A percentile compares a stretch with the other conserved stretches of the same genome.
Evolutionary conservation across 2,113 vertebrate species (phyloP).

Genomic region (Girardinichthys multiradiatus): DNA sequence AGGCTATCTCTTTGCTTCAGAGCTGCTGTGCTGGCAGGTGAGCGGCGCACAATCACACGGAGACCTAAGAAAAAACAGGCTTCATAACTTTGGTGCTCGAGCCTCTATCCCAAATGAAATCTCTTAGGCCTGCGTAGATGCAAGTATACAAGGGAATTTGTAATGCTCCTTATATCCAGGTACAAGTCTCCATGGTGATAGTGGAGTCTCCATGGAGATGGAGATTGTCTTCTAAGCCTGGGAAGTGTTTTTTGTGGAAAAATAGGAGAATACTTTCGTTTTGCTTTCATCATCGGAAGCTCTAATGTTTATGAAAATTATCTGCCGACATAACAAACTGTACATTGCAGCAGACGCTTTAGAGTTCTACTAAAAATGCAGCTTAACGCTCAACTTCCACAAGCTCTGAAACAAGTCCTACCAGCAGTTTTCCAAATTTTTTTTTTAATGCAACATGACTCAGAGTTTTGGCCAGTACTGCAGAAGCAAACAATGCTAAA

Average conservation of each 20-base stretch:
- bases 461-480: conserved; percentile 9
- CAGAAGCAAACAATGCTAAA: conserved; percentile 6
- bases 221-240: conserved; percentile 27
- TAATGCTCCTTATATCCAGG: conserved; percentile 28
- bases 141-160: conserved; percentile 46
- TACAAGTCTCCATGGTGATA: conserved; percentile 43
- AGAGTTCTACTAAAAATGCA: background rate
- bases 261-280: conserved; percentile 18
- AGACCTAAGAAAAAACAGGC: conserved; percentile 63
- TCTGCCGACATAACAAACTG: background rate
- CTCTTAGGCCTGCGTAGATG: conserved; percentile 45
- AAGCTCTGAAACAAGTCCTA: conserved; percentile 14
- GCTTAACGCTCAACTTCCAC: conserved; percentile 23
- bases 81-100: conserved; percentile 55
- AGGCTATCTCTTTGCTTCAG: conserved; percentile 50
- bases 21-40: conserved; percentile 34
- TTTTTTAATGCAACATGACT: conserved; percentile 21
- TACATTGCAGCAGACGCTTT: background rate
- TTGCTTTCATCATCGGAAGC: conserved; percentile 19
- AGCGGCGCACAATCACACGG: conserved; percentile 34
- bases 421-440: conserved; percentile 10
- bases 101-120: conserved; percentile 63
- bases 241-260: conserved; percentile 20
- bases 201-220: conserved; percentile 41
- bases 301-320: conserved; percentile 21